A percentile compares a stretch with the other conserved stretches of the same genome.
Conservation (phyloP, 2,888 invertebrate genomes). For the Nomada lathburiana region DNA sequence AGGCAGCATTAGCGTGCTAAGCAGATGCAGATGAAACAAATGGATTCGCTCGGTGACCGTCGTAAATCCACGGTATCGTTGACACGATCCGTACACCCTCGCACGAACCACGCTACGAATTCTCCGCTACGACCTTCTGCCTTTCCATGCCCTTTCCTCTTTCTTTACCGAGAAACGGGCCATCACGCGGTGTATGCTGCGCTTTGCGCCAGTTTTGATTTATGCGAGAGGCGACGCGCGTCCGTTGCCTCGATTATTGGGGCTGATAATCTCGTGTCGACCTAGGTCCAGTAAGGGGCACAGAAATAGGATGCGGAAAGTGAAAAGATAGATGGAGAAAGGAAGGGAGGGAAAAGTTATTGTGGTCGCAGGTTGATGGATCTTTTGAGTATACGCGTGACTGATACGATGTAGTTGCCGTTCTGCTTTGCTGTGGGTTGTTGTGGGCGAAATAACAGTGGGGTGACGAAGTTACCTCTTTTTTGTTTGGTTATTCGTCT, state of each 20-base stretch:
- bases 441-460: too few species aligned
- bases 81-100: constrained; percentile 82
- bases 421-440: too few species aligned
- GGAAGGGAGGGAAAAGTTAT: not conserved
- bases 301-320: too few species aligned
- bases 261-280: constrained; percentile 27
- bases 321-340: not conserved
- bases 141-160: constrained; percentile 55
- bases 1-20: constrained; percentile 82
- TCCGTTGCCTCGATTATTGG: constrained; percentile 11
- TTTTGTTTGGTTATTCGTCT: too few species aligned
- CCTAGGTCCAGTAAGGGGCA: not conserved
- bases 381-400: not conserved
- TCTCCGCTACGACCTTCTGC: constrained; percentile 59
- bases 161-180: constrained; percentile 39
- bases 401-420: not conserved
- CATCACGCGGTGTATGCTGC: constrained; percentile 4
- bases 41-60: constrained; percentile 82
- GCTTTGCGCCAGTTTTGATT: constrained; percentile 48
- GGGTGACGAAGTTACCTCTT: too few species aligned
- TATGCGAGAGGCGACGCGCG: constrained; percentile 28
- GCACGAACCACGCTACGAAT: constrained; percentile 75
- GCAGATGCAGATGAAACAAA: constrained; percentile 83
- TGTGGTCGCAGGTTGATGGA: not conserved
- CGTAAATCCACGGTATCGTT: constrained; percentile 82